Percentiles rank a stretch among this genome's conserved stretches.
These are phyloP conservation scores for Panulirus ornatus DNA, from an alignment of 1,140 invertebrate genomes.

Conservation along the genomic window DNA sequence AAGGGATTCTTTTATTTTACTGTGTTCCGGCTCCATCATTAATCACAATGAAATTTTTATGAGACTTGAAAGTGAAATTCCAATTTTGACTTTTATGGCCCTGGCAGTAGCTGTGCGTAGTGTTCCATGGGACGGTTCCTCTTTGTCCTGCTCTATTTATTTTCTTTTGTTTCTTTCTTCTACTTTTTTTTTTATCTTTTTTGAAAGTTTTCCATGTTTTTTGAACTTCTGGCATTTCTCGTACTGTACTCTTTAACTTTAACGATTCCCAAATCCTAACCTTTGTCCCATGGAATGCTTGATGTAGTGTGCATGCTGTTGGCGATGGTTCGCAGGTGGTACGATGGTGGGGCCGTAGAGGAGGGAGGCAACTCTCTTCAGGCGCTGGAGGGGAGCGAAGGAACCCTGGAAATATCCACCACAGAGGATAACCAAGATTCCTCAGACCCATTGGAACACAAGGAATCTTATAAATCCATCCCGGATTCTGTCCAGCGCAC, in stretches of 20 bases:
- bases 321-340: conserved; percentile 60
- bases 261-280: not conserved
- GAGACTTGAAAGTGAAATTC: conserved; percentile 2
- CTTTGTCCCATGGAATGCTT: conserved; percentile 1
- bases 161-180: not conserved
- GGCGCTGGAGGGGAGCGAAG: conserved; percentile 46
- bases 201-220: not conserved
- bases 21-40: too few species aligned
- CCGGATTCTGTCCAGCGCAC: conserved; percentile 26
- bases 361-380: conserved; percentile 43
- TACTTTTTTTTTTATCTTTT: not conserved
- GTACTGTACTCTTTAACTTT: too few species aligned
- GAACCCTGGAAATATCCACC: conserved; percentile 45
- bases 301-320: conserved; percentile 41
- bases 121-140: conserved; percentile 1
- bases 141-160: too few species aligned
- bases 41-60: not conserved
- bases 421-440: conserved; percentile 26
- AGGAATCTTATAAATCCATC: conserved; percentile 62
- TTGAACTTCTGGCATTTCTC: not conserved
- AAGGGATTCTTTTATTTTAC: too few species aligned
- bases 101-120: not conserved
- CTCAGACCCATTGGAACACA: conserved; percentile 41
- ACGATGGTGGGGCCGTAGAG: conserved; percentile 48
- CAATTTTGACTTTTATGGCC: not conserved